Base-by-base conservation (phyloP, 2,113 vertebrate genomes). In the Laticauda colubrina region DNA sequence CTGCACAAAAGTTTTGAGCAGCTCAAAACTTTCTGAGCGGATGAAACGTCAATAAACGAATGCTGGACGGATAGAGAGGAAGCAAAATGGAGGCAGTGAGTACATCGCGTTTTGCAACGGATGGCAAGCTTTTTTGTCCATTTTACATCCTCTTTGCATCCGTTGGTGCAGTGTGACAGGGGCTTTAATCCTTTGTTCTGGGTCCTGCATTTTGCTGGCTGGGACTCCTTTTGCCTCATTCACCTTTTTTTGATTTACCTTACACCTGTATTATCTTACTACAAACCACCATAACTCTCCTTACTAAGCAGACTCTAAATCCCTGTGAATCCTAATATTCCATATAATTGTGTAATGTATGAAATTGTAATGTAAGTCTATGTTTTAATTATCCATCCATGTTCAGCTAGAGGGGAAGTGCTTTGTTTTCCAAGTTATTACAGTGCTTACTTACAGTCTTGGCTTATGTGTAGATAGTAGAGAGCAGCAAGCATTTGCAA, bases 401-500 rank as follows among this genome's bases (percentile, higher is more conserved):
- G 9, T 85, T 45, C 45, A 15, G 34, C 18, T 15, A 23, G 26
- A 54, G 94, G 9, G 8, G 75, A 90, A 26, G 43, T 10, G 1
- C 45, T 90, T 95, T 86, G 21, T 3, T 90, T 39, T 53, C 54
- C 91, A 89, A 21, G 3, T 91, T 54, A 55, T 39, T 92, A 89
- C 7, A 26, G 15, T 5, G 53, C 11, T 91, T 93, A 98, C 98
- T 98, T 97, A 98, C 98, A 89, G 45, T 97, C 96, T 92, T 98
- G 97, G 93, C 98, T 98, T 95, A 98, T 96, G 39, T 98, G 97
- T 94, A 98, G 93, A 87, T 98, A 98, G 95, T 97, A 98, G 48
- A 98, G 94, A 26, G 98, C 97, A 94, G 98, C 98, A 26, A 97
- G 97, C 94, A 97, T 97, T 91, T 98, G 98, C 48, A 98, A 95